A percentile compares a stretch with the other conserved stretches of the same genome.
phyloP scores from a whole-genome alignment of 1,140 invertebrate genomes.

The Drosophila oshimai region DNA sequence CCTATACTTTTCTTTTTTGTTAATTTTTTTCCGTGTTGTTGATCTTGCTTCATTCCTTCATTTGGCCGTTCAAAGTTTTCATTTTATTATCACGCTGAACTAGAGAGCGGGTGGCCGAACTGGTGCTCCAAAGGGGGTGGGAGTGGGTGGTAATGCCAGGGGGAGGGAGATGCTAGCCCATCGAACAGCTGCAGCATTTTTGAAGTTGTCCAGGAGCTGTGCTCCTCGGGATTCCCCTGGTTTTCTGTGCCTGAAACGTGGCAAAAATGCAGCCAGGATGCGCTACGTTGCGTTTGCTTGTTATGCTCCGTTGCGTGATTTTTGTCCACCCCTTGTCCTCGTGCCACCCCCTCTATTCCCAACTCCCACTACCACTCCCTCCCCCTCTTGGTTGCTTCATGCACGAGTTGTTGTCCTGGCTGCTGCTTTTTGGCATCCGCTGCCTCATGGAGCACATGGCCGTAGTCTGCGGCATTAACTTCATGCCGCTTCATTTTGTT shows the following conservation, averaged over 20 bases:
- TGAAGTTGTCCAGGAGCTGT: slow-evolving; percentile 53
- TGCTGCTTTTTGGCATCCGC: slow-evolving; percentile 41
- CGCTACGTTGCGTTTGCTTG: slow-evolving; percentile 79
- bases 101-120: slow-evolving; percentile 17
- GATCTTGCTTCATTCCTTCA: slow-evolving; percentile 33
- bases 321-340: slow-evolving; percentile 42
- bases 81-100: slow-evolving; percentile 76
- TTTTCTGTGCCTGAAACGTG: slow-evolving; percentile 20
- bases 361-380: not conserved
- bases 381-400: slow-evolving; percentile 46
- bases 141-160: not conserved
- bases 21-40: not conserved
- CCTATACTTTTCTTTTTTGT: too few species aligned
- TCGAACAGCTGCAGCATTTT: slow-evolving; percentile 65
- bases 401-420: slow-evolving; percentile 65
- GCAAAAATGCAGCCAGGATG: slow-evolving; percentile 64
- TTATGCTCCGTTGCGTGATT: slow-evolving; percentile 78
- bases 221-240: not conserved
- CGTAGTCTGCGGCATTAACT: slow-evolving; percentile 51
- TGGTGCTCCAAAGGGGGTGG: not conserved
- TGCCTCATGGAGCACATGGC: slow-evolving; percentile 55
- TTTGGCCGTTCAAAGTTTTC: slow-evolving; percentile 63
- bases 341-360: not conserved
- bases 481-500: slow-evolving; percentile 57
- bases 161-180: slow-evolving; percentile 4